Base-by-base conservation (phyloP, 2,888 invertebrate genomes). In the Tuberolachnus salignus region DNA sequence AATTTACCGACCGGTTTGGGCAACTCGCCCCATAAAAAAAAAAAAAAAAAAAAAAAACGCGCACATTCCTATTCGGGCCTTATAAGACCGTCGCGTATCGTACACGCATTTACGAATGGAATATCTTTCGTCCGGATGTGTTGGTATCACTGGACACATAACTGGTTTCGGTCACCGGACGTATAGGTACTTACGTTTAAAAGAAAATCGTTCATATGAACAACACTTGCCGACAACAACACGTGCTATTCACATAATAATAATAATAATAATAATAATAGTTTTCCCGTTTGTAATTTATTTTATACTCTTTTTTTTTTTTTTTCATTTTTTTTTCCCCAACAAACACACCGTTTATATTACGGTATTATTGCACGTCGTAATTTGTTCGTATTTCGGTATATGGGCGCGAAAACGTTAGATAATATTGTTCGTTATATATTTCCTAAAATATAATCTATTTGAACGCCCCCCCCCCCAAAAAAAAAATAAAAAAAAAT, bases 121-220 rank as follows among this genome's bases (percentile, higher is more conserved):
- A 66, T 72, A 61, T 72, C 51, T 61, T 51, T 53, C 73, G 21
- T 64, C 64, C 63, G 73, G 73, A 74, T 53, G 53, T 23, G 73
- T 74, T 74, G 73, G 73, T 34, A 74, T 53, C 51, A 74, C 64
- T 74, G 73, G 42, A 9, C 9, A 10, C 2, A 53, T 51, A 73
- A 74, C 73, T 64, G 73, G 73, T 74, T 74, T 74, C 23, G 53
- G 73, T 74, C 42, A 42, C 73, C 64, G 73, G 73, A 74, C 73
- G 73, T 55, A n/a, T n/a, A n/a, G n/a, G n/a, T n/a, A 16, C 14
- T 13, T 53, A 14, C n/a, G 51, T 51, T 44, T 19, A 21, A 63
- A 74, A 42, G 64, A 64, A 74, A 73, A 74, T 34, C 34, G 34
- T 34, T 34, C 34, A 34, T 34, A 34, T 34, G 3, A n/a, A 14